These are phyloP conservation scores for Synergus itoensis DNA, from an alignment of 2,888 invertebrate genomes.

Conservation along the genomic window DNA sequence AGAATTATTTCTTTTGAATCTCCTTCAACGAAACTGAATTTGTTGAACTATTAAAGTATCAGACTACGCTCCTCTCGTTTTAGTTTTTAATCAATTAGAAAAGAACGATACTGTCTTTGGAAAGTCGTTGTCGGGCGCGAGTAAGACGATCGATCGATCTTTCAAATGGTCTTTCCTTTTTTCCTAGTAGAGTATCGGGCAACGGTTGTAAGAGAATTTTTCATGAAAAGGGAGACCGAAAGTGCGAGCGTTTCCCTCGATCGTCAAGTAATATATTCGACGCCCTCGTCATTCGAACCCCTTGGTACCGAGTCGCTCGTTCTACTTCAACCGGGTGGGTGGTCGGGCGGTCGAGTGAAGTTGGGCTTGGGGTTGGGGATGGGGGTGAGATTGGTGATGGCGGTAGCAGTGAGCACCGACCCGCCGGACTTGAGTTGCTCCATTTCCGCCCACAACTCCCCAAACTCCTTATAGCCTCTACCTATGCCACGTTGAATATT, in stretches of 20 bases:
- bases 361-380: conserved; percentile 37
- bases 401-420: conserved; percentile 55
- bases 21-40: not conserved
- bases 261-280: conserved; percentile 63
- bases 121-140: not conserved
- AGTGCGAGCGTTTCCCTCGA: conserved; percentile 53
- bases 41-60: not conserved
- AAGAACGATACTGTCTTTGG: not conserved
- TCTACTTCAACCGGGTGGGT: conserved; percentile 54
- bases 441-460: conserved; percentile 61
- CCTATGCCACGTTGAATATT: conserved; percentile 49
- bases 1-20: not conserved
- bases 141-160: not conserved
- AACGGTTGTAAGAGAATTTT: conserved; percentile 34
- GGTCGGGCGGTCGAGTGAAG: conserved; percentile 42
- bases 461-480: conserved; percentile 49
- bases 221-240: conserved; percentile 43
- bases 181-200: not conserved
- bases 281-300: conserved; percentile 54
- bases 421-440: conserved; percentile 62
- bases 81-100: not conserved
- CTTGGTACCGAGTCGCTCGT: conserved; percentile 51
- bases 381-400: conserved; percentile 47
- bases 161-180: not conserved
- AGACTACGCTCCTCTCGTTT: not conserved